Conservation (phyloP, 2,113 vertebrate genomes). For the Gymnogyps californianus region DNA sequence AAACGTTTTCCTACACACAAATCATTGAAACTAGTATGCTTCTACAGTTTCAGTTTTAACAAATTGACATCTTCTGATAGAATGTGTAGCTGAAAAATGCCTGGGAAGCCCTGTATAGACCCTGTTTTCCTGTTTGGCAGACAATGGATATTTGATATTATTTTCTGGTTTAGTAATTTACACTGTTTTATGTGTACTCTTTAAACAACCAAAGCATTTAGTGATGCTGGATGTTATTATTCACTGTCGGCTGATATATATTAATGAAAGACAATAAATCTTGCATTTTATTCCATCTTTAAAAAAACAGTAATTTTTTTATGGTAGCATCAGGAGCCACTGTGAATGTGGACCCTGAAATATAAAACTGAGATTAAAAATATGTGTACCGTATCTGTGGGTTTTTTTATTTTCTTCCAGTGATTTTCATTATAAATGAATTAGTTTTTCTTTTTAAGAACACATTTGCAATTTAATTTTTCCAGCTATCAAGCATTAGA, state of each 20-base stretch:
- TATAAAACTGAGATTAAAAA: neutral
- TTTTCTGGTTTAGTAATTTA: neutral
- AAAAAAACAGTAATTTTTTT: neutral
- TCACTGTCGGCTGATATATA: neutral
- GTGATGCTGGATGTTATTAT: neutral
- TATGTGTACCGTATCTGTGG: neutral
- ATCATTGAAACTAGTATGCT: neutral
- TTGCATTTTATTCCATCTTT: neutral
- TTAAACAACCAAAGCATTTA: neutral
- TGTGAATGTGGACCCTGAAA: neutral
- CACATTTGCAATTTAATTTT: conserved; percentile 37
- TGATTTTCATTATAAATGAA: conserved; percentile 19
- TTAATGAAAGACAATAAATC: neutral
- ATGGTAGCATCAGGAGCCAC: neutral
- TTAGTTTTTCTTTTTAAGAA: conserved; percentile 31
- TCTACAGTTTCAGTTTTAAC: neutral
- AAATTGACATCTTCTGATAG: neutral
- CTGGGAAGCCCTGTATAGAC: neutral
- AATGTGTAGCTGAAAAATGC: neutral
- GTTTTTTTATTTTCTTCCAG: neutral
- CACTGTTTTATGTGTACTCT: neutral
- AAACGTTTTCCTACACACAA: neutral
- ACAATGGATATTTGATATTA: neutral
- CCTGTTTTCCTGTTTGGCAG: neutral
- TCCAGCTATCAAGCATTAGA: conserved; percentile 28